A percentile compares a stretch with the other conserved stretches of the same genome.
These are phyloP conservation scores for Cheilosia urbana DNA, from an alignment of 2,888 invertebrate species.

Conservation along the genomic window DNA sequence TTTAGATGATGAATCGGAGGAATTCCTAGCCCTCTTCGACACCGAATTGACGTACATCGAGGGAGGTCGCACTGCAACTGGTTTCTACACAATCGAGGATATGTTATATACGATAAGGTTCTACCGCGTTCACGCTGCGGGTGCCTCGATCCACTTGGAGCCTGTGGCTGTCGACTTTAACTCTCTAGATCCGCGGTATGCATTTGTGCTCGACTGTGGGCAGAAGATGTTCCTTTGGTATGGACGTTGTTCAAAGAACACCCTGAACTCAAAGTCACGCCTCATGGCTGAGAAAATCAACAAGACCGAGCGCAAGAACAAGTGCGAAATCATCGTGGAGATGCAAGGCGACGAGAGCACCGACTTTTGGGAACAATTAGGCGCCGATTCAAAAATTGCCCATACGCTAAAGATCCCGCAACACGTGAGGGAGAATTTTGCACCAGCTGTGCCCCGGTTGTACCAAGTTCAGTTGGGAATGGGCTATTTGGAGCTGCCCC, in stretches of 20 bases:
- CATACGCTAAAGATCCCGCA: constrained; percentile 83
- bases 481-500: constrained; percentile 99
- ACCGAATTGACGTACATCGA: constrained; percentile 96
- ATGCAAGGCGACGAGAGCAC: constrained; percentile 90
- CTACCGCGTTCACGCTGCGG: constrained; percentile 95
- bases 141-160: constrained; percentile 94
- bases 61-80: constrained; percentile 97
- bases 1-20: constrained; percentile 94
- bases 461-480: constrained; percentile 98
- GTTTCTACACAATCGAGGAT: constrained; percentile 98
- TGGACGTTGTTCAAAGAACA: constrained; percentile 91
- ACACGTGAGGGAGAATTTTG: constrained; percentile 80
- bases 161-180: constrained; percentile 89
- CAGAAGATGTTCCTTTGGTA: constrained; percentile 95
- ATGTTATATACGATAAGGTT: constrained; percentile 92
- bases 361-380: constrained; percentile 93
- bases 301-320: constrained; percentile 98
- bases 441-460: constrained; percentile 87
- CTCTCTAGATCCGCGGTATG: constrained; percentile 95
- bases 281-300: constrained; percentile 99
- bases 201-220: constrained; percentile 95
- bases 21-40: constrained; percentile 96
- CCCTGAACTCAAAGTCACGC: constrained; percentile 89
- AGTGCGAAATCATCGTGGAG: constrained; percentile 94
- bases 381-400: constrained; percentile 81